These are phyloP conservation scores for Tachypleus tridentatus DNA, from an alignment of 1,140 invertebrate genomes.

Conservation along the genomic window DNA sequence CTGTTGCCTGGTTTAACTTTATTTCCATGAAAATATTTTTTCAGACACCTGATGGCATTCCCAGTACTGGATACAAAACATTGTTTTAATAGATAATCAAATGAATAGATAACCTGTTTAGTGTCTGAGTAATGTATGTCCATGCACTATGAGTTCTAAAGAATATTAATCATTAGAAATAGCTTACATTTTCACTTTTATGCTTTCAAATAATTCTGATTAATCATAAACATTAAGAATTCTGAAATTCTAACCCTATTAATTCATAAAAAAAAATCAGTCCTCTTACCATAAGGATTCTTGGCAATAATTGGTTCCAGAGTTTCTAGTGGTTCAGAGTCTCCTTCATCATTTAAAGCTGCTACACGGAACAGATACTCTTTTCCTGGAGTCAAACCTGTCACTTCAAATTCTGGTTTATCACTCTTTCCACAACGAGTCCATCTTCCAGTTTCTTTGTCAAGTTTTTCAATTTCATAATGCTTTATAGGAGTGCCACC, in stretches of 20 bases:
- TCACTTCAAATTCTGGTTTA: slow-evolving; percentile 71
- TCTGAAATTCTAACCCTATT: background rate
- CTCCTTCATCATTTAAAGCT: slow-evolving; percentile 90
- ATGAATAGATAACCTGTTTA: no score
- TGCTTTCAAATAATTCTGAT: no score
- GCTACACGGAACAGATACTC: slow-evolving; percentile 94
- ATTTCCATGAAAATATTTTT: no score
- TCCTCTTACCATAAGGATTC: slow-evolving; percentile 83
- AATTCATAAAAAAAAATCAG: background rate
- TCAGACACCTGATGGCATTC: no score
- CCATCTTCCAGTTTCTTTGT: slow-evolving; percentile 78
- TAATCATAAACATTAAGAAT: no score
- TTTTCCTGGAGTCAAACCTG: slow-evolving; percentile 73
- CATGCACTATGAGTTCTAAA: no score
- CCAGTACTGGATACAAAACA: no score
- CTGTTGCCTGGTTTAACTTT: no score
- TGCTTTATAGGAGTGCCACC: slow-evolving; percentile 85
- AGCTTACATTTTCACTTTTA: no score
- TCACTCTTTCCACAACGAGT: slow-evolving; percentile 64
- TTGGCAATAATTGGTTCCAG: slow-evolving; percentile 76
- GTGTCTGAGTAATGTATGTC: no score
- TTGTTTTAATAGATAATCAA: no score
- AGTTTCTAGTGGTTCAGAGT: slow-evolving; percentile 82
- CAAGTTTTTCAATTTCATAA: slow-evolving; percentile 91
- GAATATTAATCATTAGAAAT: no score